Evolutionary conservation across 1,140 invertebrate genomes (phyloP).

Genomic region (Drosophila bocki): DNA sequence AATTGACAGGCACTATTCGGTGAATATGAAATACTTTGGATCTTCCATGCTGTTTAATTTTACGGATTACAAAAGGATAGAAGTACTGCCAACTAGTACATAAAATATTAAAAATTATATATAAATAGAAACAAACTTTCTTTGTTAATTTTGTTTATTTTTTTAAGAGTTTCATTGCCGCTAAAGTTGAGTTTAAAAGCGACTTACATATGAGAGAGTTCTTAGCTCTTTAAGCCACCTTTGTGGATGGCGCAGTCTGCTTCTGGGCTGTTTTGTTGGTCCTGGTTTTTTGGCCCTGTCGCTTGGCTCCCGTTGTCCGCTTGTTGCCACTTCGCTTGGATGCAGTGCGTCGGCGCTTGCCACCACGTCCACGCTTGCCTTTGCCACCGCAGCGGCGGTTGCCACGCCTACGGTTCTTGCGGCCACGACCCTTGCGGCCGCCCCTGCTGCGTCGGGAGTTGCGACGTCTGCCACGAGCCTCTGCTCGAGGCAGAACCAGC

Average conservation of each 20-base stretch:
- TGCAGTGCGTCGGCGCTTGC: constrained; percentile 20
- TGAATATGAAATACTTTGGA: constrained; percentile 30
- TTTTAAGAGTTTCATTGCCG: constrained; percentile 1
- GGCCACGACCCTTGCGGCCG: constrained; percentile 35
- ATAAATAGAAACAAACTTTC: neutral
- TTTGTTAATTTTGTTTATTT: constrained; percentile 9
- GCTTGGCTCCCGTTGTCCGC: constrained; percentile 20
- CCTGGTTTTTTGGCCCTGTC: constrained; percentile 19
- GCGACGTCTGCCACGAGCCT: constrained; percentile 1
- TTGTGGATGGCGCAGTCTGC: constrained; percentile 14
- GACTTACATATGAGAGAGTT: neutral
- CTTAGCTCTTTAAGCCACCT: constrained; percentile 3
- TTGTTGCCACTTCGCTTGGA: constrained; percentile 26
- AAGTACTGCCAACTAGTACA: neutral
- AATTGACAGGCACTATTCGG: neutral
- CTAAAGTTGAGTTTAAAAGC: constrained; percentile 10
- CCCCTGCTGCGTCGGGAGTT: constrained; percentile 8
- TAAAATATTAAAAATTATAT: neutral
- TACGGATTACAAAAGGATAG: neutral
- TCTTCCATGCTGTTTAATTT: constrained; percentile 13
- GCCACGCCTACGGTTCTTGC: constrained; percentile 23
- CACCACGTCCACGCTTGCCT: constrained; percentile 29
- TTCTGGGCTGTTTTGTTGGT: constrained; percentile 17
- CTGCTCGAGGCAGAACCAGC: neutral
- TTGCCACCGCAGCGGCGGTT: constrained; percentile 33